Percentiles rank a stretch among this genome's conserved stretches.
Conservation (phyloP, 1,140 invertebrate species). For the Conopomorpha cramerella region DNA sequence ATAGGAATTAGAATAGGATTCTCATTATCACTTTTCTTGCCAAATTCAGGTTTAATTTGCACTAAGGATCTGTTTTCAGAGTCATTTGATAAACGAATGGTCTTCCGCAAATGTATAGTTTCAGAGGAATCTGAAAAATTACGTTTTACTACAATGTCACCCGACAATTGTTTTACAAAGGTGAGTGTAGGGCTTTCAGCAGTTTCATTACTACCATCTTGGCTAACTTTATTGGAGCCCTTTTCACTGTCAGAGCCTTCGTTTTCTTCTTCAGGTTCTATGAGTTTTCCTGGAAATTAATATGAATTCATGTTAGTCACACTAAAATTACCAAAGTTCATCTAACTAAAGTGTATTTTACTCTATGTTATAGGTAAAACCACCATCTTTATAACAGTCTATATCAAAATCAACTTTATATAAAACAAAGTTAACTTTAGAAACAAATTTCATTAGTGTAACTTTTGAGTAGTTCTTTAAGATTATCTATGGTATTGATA, state of each 20-base stretch:
- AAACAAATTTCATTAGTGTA: too few relatives aligned
- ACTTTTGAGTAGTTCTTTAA: too few relatives aligned
- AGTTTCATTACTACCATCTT: too few relatives aligned
- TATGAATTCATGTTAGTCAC: constrained; percentile 5
- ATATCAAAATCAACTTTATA: too few relatives aligned
- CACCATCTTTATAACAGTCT: too few relatives aligned
- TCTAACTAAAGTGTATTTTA: too few relatives aligned
- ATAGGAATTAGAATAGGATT: constrained; percentile 44
- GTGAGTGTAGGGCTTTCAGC: constrained; percentile 30
- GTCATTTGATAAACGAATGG: constrained; percentile 44
- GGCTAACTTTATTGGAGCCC: too few relatives aligned
- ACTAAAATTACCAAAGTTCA: too few relatives aligned
- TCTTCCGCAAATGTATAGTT: constrained; percentile 38
- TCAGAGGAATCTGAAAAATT: constrained; percentile 37
- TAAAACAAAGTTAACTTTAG: too few relatives aligned
- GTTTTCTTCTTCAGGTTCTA: constrained; percentile 44
- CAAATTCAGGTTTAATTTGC: constrained; percentile 36
- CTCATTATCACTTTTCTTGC: constrained; percentile 43
- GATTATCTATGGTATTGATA: neutral
- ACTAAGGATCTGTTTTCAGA: constrained; percentile 45
- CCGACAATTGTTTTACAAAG: constrained; percentile 45
- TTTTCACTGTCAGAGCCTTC: too few relatives aligned
- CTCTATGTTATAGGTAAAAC: too few relatives aligned
- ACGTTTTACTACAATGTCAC: constrained; percentile 42
- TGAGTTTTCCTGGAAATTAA: constrained; percentile 42